Conservation (phyloP, 2,888 invertebrate genomes). For the Melitaea athalia region DNA sequence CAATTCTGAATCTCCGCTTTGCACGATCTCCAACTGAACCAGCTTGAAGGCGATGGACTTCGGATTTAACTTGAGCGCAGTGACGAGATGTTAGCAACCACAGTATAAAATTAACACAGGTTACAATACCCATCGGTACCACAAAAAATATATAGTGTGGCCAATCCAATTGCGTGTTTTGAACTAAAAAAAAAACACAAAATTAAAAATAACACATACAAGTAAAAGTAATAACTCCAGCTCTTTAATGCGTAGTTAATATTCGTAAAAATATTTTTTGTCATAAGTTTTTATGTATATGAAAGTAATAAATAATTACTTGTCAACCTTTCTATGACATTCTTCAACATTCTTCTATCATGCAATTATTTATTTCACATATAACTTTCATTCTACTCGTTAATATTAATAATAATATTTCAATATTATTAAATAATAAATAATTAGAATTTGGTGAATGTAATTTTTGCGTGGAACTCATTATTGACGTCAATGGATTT, state of each 20-base stretch:
- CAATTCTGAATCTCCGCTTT: constrained; percentile 84
- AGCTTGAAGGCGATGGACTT: constrained; percentile 87
- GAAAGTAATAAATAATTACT: no score
- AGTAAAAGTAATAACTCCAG: no score
- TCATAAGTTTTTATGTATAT: no score
- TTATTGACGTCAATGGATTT: no score
- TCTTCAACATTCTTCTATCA: no score
- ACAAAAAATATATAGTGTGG: constrained; percentile 84
- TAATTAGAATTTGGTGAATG: no score
- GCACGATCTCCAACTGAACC: constrained; percentile 83
- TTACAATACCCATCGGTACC: constrained; percentile 84
- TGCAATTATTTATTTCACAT: background rate
- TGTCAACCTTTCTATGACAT: no score
- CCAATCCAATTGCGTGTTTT: constrained; percentile 67
- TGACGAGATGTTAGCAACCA: constrained; percentile 87
- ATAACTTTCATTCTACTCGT: background rate
- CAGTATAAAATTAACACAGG: constrained; percentile 84
- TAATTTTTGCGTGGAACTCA: no score
- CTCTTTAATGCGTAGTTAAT: background rate
- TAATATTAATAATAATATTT: no score
- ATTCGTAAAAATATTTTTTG: no score
- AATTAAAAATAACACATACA: background rate
- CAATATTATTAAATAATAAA: no score
- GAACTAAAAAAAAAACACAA: constrained; percentile 51
- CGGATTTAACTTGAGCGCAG: constrained; percentile 88